phyloP scores from a whole-genome alignment of 2,113 vertebrate genomes.

The Lanius ludovicianus region DNA sequence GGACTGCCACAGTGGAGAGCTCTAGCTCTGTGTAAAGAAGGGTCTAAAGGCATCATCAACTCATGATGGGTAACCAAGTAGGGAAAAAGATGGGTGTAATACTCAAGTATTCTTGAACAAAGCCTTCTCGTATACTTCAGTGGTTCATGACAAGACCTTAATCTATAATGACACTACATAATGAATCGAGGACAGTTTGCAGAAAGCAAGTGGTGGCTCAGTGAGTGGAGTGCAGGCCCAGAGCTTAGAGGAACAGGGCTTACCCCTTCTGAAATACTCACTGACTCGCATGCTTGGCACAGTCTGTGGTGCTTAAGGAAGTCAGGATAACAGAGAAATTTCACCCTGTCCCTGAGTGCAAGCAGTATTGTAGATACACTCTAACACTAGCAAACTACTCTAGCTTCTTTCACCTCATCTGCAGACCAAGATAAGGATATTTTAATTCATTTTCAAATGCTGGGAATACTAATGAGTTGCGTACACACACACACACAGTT shows the following conservation, averaged over 20 bases:
- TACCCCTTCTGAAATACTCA: not conserved
- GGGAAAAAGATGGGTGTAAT: not conserved
- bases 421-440: not conserved
- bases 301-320: not conserved
- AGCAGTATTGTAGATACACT: too few relatives aligned
- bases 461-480: not conserved
- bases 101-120: not conserved
- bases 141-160: not conserved
- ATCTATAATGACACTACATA: not conserved
- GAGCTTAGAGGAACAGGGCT: not conserved
- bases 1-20: not conserved
- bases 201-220: not conserved
- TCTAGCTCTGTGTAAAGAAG: not conserved
- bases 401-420: not conserved
- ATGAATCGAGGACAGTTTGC: not conserved
- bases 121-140: not conserved
- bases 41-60: not conserved
- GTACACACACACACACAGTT: accelerated
- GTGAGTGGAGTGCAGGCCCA: not conserved
- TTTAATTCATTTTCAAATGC: not conserved
- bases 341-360: not conserved
- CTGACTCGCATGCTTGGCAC: not conserved
- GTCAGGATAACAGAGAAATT: not conserved
- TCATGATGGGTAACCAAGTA: not conserved
- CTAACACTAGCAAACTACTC: not conserved